These are phyloP conservation scores for Siniperca obscura DNA, from an alignment of 2,797 vertebrate species.

Conservation along the genomic window DNA sequence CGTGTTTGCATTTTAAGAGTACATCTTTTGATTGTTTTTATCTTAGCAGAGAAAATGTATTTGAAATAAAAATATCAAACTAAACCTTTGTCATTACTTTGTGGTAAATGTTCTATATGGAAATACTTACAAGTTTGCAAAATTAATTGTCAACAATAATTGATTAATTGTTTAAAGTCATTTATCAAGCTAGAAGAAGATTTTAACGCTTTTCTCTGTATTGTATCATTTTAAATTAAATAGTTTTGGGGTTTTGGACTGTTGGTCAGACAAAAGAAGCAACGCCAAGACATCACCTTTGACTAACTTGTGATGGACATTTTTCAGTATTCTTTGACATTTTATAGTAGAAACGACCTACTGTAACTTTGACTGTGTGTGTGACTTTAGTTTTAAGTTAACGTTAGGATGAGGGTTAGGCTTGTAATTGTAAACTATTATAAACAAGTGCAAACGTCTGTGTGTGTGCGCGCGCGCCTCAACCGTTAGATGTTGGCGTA, in stretches of 20 bases:
- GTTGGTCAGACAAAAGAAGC: background rate
- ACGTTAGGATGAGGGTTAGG: too few species aligned
- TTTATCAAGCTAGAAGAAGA: background rate
- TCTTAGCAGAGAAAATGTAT: background rate
- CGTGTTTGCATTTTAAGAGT: background rate
- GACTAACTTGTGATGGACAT: background rate
- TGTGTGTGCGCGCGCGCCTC: accelerated
- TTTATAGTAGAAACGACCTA: background rate
- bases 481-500: constrained; percentile 28
- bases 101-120: background rate
- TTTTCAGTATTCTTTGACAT: too few species aligned
- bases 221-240: background rate
- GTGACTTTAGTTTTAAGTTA: background rate
- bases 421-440: too few species aligned
- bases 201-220: background rate
- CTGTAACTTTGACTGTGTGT: background rate
- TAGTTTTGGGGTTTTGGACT: too few species aligned
- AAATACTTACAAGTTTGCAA: background rate
- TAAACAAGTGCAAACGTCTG: too few species aligned
- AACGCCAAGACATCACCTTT: background rate
- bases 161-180: background rate
- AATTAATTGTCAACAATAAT: background rate
- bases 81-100: constrained; percentile 9
- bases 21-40: background rate
- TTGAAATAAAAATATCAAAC: constrained; percentile 24